These are phyloP conservation scores for Neodon shergylaensis DNA, from an alignment of 2,113 vertebrate species.

Conservation along the genomic window DNA sequence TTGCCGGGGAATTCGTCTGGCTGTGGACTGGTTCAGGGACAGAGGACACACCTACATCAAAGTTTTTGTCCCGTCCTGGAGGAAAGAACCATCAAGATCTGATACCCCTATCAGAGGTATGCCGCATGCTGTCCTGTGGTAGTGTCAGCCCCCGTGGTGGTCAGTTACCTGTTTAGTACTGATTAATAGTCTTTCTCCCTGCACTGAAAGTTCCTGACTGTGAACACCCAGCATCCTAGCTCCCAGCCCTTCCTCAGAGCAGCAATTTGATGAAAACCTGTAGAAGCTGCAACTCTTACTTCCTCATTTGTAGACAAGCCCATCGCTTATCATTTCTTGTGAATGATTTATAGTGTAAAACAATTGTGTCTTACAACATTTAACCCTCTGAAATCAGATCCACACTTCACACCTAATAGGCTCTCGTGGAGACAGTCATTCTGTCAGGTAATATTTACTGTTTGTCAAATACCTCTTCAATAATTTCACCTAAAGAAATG, in stretches of 20 bases:
- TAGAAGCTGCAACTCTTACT: background rate
- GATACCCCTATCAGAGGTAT: slow-evolving; percentile 92
- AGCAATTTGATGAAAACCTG: background rate
- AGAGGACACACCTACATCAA: slow-evolving; percentile 93
- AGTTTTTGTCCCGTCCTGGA: slow-evolving; percentile 94
- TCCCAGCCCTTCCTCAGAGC: rapidly evolving
- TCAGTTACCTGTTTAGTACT: rapidly evolving
- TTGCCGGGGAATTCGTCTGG: slow-evolving; percentile 93
- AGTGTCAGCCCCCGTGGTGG: rapidly evolving
- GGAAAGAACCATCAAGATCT: slow-evolving; percentile 90
- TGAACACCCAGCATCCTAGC: background rate
- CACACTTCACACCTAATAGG: background rate
- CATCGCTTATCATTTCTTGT: background rate
- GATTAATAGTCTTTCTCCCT: background rate
- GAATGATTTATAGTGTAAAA: background rate
- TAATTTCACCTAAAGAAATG: background rate
- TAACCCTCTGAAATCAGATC: background rate
- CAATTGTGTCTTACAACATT: background rate
- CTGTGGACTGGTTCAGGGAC: slow-evolving; percentile 93
- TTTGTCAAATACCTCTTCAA: background rate
- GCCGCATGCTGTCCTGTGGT: rapidly evolving
- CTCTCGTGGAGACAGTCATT: background rate
- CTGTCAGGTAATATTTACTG: background rate
- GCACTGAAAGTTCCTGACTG: rapidly evolving
- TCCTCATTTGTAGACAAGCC: background rate